These are phyloP conservation scores for Apogon talboti DNA, from an alignment of 2,797 vertebrate species.

Conservation along the genomic window DNA sequence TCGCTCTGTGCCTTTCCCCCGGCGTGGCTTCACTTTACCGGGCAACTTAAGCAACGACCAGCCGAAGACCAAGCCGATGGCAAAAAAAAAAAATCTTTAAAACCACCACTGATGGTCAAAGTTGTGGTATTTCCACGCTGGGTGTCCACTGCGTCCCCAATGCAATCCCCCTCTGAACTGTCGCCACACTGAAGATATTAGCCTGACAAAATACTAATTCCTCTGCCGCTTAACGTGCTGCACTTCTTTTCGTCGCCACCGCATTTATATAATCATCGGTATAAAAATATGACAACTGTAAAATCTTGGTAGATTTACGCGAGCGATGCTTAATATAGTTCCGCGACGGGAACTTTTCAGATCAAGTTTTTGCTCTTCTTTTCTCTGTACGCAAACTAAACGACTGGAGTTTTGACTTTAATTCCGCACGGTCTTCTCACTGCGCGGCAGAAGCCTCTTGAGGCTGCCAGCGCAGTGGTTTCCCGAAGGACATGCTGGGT, in stretches of 20 bases:
- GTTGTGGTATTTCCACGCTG: conserved; percentile 8
- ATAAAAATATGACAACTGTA: conserved; percentile 2
- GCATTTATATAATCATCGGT: conserved; percentile 63
- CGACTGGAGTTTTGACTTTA: conserved; percentile 74
- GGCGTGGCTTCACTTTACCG: conserved; percentile 77
- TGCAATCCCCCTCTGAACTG: conserved; percentile 40
- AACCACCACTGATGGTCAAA: not conserved
- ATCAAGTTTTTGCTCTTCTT: conserved; percentile 51
- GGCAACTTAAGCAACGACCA: conserved; percentile 63
- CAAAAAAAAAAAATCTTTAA: conserved; percentile 1
- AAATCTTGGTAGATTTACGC: conserved; percentile 9
- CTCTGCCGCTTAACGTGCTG: conserved; percentile 59
- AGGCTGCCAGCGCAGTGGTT: conserved; percentile 57
- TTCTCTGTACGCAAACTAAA: conserved; percentile 57
- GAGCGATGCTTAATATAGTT: conserved; percentile 11
- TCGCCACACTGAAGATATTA: conserved; percentile 50
- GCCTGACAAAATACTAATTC: conserved; percentile 65
- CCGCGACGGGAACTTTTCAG: conserved; percentile 54
- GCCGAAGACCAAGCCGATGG: not conserved
- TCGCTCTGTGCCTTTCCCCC: conserved; percentile 77
- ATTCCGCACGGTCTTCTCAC: conserved; percentile 76
- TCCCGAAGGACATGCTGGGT: conserved; percentile 50
- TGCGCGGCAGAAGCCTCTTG: conserved; percentile 81
- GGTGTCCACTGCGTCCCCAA: conserved; percentile 20
- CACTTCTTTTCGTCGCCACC: conserved; percentile 61